A percentile compares a stretch with the other conserved stretches of the same genome.
Evolutionary conservation across 2,113 vertebrate genomes (phyloP).

Genomic region (Onychostoma macrolepis): DNA sequence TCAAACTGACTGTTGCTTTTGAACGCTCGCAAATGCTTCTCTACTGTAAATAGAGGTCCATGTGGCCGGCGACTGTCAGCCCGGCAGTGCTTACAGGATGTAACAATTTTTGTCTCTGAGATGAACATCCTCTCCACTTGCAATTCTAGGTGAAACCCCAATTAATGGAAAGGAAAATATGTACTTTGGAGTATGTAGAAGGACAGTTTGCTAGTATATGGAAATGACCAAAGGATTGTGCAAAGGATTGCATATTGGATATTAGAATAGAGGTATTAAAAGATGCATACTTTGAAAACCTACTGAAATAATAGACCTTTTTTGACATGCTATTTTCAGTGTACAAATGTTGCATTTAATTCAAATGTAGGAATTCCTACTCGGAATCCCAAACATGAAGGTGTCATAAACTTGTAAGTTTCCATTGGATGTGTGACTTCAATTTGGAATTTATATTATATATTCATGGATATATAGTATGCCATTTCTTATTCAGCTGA

Average conservation of each 20-base stretch:
- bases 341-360: background rate
- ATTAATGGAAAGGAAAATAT: background rate
- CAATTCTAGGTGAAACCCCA: background rate
- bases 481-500: background rate
- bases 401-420: no score
- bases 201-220: background rate
- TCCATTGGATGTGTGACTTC: no score
- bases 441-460: background rate
- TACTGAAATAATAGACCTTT: background rate
- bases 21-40: background rate
- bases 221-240: no score
- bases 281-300: background rate
- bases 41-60: background rate
- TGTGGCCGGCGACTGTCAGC: background rate
- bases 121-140: background rate
- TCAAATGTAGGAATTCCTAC: background rate
- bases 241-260: background rate
- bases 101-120: background rate
- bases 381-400: no score
- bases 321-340: background rate
- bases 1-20: constrained; percentile 10
- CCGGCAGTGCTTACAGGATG: background rate
- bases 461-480: background rate
- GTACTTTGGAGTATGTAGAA: background rate
- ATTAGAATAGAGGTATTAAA: background rate